Evolutionary conservation across 2,888 invertebrate genomes (phyloP).

Genomic region (Apeira syringaria): DNA sequence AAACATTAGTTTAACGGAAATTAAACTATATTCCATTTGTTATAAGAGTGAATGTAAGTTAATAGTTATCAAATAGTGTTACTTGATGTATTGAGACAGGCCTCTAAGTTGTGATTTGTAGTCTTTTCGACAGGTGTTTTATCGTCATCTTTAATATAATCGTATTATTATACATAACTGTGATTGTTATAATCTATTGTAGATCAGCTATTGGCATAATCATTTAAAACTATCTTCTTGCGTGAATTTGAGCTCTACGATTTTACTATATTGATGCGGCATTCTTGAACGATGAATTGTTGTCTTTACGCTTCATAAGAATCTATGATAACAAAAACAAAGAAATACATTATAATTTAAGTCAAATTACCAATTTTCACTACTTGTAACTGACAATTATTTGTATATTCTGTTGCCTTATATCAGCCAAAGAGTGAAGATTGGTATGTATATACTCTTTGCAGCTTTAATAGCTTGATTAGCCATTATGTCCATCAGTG

Average conservation of each 20-base stretch:
- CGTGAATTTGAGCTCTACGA: constrained; percentile 43
- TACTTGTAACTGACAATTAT: constrained; percentile 13
- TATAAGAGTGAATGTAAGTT: constrained; percentile 70
- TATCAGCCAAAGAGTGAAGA: constrained; percentile 20
- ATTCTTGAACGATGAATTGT: constrained; percentile 32
- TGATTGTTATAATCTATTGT: constrained; percentile 60
- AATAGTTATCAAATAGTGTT: constrained; percentile 62
- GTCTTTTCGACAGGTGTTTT: constrained; percentile 71
- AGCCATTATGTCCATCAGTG: constrained; percentile 8
- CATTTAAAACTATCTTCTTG: constrained; percentile 56
- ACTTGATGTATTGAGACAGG: constrained; percentile 58
- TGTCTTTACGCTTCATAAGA: constrained; percentile 12
- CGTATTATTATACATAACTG: constrained; percentile 62
- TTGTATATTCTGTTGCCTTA: constrained; percentile 26
- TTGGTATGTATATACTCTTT: constrained; percentile 8
- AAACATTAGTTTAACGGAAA: constrained; percentile 65
- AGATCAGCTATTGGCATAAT: constrained; percentile 60
- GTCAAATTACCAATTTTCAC: constrained; percentile 24
- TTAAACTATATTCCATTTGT: constrained; percentile 71
- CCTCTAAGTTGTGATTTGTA: constrained; percentile 75
- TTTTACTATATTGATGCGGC: constrained; percentile 39
- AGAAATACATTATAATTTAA: constrained; percentile 11
- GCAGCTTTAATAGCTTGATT: constrained; percentile 13
- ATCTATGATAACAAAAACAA: constrained; percentile 3
- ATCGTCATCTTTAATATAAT: constrained; percentile 58